Evolutionary conservation across 2,888 invertebrate genomes (phyloP), one percentile per base, ranked within the genome.

Genomic region (Sepiola atlantica): DNA sequence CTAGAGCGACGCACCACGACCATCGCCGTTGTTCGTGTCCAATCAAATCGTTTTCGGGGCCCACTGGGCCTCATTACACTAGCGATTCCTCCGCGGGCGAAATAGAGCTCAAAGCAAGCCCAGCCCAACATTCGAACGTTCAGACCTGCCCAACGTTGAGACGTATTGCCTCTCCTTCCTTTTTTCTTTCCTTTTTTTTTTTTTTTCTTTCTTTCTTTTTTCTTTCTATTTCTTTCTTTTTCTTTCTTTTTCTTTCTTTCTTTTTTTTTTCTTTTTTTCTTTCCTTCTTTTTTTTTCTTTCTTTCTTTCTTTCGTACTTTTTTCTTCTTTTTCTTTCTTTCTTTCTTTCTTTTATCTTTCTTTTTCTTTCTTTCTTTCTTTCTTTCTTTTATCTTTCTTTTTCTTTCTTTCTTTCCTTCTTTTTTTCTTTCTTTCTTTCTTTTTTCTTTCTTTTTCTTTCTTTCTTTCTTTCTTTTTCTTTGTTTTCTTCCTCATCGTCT

Each of bases 31-130:
- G n/a, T 16, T 77, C 77, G 77, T 77, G 77, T 77, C 77, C 77
- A 77, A 77, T 77, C 77, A 77, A n/a, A 77, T 77, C 77, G 77
- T 77, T 77, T 77, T n/a, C 77, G 77, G 77, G 77, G 77, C 77
- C 77, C 77, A 77, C 77, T 77, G 77, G 77, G 77, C 77, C 77
- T 77, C n/a, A 77, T 77, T 77, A 77, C n/a, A 77, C n/a, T 77
- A n/a, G 77, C n/a, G n/a, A 77, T 77, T 77, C 77, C 77, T 77
- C 77, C 77, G 77, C 77, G 77, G 77, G 77, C 77, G 3, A 16
- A 77, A 77, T n/a, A n/a, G 28, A 77, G 77, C 77, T 77, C 77
- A n/a, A 77, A 77, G 77, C 77, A 77, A 77, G 77, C n/a, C 77
- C 77, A 77, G 14, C 77, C 77, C 77, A 77, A n/a, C 77, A 77